Conservation (phyloP, 2,888 invertebrate species). For the Tanypteryx hageni region DNA sequence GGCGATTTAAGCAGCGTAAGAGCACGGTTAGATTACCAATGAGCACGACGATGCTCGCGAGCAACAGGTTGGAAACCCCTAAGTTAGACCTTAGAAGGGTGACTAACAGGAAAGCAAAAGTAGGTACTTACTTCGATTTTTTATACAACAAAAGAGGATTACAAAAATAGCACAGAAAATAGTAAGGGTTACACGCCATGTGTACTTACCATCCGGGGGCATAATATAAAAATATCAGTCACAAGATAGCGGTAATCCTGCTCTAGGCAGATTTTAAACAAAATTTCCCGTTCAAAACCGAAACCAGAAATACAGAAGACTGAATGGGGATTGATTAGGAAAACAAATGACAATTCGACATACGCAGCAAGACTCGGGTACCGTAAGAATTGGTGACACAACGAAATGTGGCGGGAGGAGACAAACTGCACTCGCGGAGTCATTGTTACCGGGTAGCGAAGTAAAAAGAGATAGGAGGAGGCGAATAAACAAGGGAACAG, state of each 20-base stretch:
- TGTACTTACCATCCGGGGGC: not conserved
- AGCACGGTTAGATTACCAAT: no score
- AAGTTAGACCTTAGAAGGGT: no score
- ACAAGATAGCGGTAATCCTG: not conserved
- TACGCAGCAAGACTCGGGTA: not conserved
- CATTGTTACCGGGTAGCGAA: not conserved
- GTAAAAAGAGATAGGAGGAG: slow-evolving; percentile 41
- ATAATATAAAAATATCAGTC: not conserved
- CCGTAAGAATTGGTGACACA: not conserved
- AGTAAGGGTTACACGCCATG: no score
- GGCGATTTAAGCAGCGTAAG: no score
- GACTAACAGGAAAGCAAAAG: no score
- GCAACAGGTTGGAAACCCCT: no score
- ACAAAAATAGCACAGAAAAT: no score
- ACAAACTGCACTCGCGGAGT: not conserved
- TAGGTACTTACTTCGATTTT: no score
- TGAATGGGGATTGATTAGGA: not conserved
- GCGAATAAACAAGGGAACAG: slow-evolving; percentile 62
- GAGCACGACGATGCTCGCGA: no score
- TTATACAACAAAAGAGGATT: no score
- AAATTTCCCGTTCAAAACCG: not conserved
- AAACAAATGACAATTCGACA: not conserved
- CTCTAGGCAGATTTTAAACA: not conserved
- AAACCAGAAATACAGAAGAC: slow-evolving; percentile 10
- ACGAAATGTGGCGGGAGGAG: not conserved